Percentiles rank a stretch among this genome's conserved stretches.
phyloP scores from a whole-genome alignment of 2,113 vertebrate genomes.

The Pelobates fuscus region DNA sequence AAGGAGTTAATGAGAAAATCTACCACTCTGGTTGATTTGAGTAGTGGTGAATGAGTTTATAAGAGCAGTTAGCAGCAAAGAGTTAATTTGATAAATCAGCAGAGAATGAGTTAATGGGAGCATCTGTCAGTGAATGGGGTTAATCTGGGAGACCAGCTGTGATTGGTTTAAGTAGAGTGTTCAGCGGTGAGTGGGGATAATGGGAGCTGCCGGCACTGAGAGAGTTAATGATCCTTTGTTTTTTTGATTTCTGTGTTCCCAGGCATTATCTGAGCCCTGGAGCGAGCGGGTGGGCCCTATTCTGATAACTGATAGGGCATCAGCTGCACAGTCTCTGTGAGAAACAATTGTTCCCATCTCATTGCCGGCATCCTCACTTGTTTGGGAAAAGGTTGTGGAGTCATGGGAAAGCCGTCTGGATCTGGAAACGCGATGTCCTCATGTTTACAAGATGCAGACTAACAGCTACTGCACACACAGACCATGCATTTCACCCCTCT shows the following conservation, averaged over 20 bases:
- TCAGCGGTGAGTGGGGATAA: too few relatives aligned
- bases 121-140: too few relatives aligned
- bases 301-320: slow-evolving; percentile 61
- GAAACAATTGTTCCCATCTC: slow-evolving; percentile 79
- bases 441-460: slow-evolving; percentile 65
- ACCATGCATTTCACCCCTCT: too few relatives aligned
- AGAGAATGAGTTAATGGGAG: slow-evolving; percentile 56
- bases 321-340: slow-evolving; percentile 74
- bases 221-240: slow-evolving; percentile 26
- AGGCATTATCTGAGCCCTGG: slow-evolving; percentile 53
- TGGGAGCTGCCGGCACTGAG: neutral
- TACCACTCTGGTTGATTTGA: too few relatives aligned
- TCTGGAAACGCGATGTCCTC: slow-evolving; percentile 66
- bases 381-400: slow-evolving; percentile 86
- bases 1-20: too few relatives aligned
- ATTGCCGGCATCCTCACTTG: slow-evolving; percentile 69
- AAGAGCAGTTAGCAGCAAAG: slow-evolving; percentile 61
- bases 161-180: too few relatives aligned
- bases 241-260: slow-evolving; percentile 46
- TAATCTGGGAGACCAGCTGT: too few relatives aligned
- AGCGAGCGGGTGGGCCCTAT: slow-evolving; percentile 26
- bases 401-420: slow-evolving; percentile 81
- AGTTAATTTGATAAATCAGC: too few relatives aligned
- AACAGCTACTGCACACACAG: slow-evolving; percentile 62
- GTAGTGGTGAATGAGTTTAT: too few relatives aligned